Percentiles rank a stretch among this genome's conserved stretches.
These are phyloP conservation scores for Hydrozoanthus gracilis DNA, from an alignment of 92 coral and sea anemone genomes.

Conservation along the genomic window DNA sequence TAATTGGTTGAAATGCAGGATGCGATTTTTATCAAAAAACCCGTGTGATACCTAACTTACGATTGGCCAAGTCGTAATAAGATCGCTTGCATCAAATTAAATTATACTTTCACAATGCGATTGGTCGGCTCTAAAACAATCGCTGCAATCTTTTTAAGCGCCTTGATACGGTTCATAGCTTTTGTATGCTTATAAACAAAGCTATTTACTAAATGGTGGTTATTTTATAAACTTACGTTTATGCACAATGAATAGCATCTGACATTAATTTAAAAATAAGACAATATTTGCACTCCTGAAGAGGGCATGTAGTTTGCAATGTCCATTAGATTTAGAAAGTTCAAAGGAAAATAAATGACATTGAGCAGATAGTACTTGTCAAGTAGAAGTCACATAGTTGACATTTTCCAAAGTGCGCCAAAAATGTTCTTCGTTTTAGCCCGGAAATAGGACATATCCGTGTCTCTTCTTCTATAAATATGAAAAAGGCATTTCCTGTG, in stretches of 20 bases:
- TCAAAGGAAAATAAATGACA: slow-evolving; percentile 52
- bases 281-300: slow-evolving; percentile 80
- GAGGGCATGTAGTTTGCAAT: slow-evolving; percentile 61
- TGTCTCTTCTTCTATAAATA: slow-evolving; percentile 72
- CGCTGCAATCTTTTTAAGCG: slow-evolving; percentile 46
- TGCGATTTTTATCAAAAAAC: slow-evolving; percentile 84
- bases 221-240: slow-evolving; percentile 56
- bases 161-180: slow-evolving; percentile 56
- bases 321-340: slow-evolving; percentile 56
- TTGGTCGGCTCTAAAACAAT: slow-evolving; percentile 71
- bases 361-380: slow-evolving; percentile 65
- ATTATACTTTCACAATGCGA: slow-evolving; percentile 55
- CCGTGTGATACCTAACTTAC: slow-evolving; percentile 77
- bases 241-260: slow-evolving; percentile 52
- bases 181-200: slow-evolving; percentile 50
- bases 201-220: slow-evolving; percentile 56
- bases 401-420: slow-evolving; percentile 64
- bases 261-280: slow-evolving; percentile 80
- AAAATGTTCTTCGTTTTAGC: slow-evolving; percentile 51
- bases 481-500: slow-evolving; percentile 74
- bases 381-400: slow-evolving; percentile 50
- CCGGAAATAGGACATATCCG: slow-evolving; percentile 72
- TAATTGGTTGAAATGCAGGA: slow-evolving; percentile 89
- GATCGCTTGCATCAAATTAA: slow-evolving; percentile 64
- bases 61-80: slow-evolving; percentile 80